A percentile compares a stretch with the other conserved stretches of the same genome.
Conservation (phyloP, 1,140 invertebrate genomes). For the Cephus cinctus region DNA sequence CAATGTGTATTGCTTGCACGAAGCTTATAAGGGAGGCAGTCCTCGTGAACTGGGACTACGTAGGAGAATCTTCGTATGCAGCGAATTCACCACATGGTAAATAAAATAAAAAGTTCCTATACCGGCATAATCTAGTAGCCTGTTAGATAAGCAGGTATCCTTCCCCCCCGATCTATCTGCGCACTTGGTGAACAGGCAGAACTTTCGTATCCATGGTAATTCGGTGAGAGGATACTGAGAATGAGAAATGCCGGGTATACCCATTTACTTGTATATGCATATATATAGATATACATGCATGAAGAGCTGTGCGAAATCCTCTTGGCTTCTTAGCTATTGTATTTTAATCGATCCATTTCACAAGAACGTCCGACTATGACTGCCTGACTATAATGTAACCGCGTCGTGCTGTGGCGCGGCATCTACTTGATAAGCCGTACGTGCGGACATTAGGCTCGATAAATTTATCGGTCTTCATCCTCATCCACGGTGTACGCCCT, state of each 20-base stretch:
- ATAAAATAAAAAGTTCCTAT: too few species aligned
- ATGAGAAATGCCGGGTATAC: too few species aligned
- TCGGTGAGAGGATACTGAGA: not conserved
- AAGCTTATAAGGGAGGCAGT: too few species aligned
- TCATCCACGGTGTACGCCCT: slow-evolving; percentile 2
- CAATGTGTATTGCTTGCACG: too few species aligned
- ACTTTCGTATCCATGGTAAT: slow-evolving; percentile 2
- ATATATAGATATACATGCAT: too few species aligned
- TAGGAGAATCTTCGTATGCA: too few species aligned
- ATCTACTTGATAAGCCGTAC: slow-evolving; percentile 30
- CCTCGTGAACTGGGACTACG: too few species aligned
- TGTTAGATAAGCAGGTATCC: too few species aligned
- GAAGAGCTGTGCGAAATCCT: not conserved
- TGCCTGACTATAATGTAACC: slow-evolving; percentile 17
- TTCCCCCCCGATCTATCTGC: too few species aligned
- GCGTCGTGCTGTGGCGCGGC: slow-evolving; percentile 7
- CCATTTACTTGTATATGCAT: too few species aligned
- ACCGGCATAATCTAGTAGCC: too few species aligned
- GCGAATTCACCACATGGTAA: too few species aligned
- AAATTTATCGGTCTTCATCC: slow-evolving; percentile 26
- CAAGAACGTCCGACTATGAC: not conserved
- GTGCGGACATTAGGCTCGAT: slow-evolving; percentile 28
- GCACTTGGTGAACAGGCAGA: not conserved
- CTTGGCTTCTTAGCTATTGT: slow-evolving; percentile 2
- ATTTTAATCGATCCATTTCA: slow-evolving; percentile 8